A percentile compares a stretch with the other conserved stretches of the same genome.
phyloP scores from a whole-genome alignment of 2,113 vertebrate genomes.

The Scopus umbretta region DNA sequence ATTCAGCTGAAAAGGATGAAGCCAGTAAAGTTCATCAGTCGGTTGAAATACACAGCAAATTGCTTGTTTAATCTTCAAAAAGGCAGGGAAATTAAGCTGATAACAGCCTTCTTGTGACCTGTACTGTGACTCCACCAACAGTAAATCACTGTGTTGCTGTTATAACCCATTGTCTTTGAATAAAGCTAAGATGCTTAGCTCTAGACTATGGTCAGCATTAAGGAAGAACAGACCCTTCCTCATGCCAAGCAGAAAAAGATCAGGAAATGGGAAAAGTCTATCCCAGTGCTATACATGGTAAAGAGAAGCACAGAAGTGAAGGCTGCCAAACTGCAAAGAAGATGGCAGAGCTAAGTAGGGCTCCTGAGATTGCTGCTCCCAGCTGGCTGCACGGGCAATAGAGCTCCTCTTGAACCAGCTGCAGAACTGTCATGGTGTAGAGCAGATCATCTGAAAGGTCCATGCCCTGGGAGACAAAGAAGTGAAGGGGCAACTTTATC shows the following conservation, averaged over 20 bases:
- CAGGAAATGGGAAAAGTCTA: neutral
- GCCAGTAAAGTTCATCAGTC: neutral
- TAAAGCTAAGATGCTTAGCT: neutral
- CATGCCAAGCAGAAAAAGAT: neutral
- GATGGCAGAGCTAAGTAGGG: neutral
- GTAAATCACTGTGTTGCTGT: neutral
- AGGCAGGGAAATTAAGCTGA: neutral
- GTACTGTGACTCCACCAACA: neutral
- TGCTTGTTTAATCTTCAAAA: neutral
- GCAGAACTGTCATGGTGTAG: neutral
- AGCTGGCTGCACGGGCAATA: neutral
- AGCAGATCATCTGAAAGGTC: neutral
- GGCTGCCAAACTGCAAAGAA: neutral
- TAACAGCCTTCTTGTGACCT: neutral
- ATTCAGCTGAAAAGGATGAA: neutral
- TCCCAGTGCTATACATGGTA: neutral
- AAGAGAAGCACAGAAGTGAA: neutral
- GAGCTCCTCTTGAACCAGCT: neutral
- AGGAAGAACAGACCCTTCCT: neutral
- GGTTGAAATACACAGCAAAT: neutral
- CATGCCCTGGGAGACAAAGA: neutral
- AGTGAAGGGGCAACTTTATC: neutral
- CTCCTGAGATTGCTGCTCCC: neutral
- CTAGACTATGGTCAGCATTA: neutral
- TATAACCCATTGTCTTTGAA: neutral